Percentiles rank a stretch among this genome's conserved stretches.
These are phyloP conservation scores for Eumerus sabulonum DNA, from an alignment of 2,888 invertebrate species.

Conservation along the genomic window DNA sequence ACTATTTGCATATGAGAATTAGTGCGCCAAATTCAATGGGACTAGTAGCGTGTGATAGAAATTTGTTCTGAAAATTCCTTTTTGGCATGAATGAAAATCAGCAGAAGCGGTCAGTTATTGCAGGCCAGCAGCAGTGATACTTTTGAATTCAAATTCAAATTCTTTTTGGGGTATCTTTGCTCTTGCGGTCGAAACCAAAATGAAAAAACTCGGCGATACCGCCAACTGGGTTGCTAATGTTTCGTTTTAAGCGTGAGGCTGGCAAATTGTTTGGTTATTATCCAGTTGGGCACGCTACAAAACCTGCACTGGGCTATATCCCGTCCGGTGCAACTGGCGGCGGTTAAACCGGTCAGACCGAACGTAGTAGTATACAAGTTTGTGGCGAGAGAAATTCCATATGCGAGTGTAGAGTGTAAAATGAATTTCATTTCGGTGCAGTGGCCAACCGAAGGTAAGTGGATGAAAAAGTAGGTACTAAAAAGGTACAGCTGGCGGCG, in stretches of 20 bases:
- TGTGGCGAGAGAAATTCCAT: slow-evolving; percentile 49
- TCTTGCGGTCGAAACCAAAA: slow-evolving; percentile 27
- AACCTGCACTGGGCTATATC: slow-evolving; percentile 15
- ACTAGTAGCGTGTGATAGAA: slow-evolving; percentile 38
- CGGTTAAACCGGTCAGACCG: neutral
- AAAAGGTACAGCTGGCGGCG: slow-evolving; percentile 30
- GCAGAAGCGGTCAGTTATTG: slow-evolving; percentile 9
- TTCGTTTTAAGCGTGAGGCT: slow-evolving; percentile 57
- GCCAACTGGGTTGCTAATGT: slow-evolving; percentile 13
- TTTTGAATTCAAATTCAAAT: slow-evolving; percentile 1
- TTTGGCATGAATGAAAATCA: neutral
- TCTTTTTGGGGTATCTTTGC: slow-evolving; percentile 31
- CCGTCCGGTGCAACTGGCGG: neutral
- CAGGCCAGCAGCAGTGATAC: too few species aligned
- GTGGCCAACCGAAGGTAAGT: slow-evolving; percentile 53
- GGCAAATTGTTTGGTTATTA: slow-evolving; percentile 62
- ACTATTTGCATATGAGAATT: slow-evolving; percentile 20
- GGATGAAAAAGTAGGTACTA: slow-evolving; percentile 17
- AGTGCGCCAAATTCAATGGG: neutral
- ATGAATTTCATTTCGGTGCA: slow-evolving; percentile 51
- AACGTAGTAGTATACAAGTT: slow-evolving; percentile 28
- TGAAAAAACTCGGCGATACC: neutral
- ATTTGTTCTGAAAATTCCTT: slow-evolving; percentile 32
- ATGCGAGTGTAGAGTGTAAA: slow-evolving; percentile 26
- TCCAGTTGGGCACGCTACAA: slow-evolving; percentile 38